Evolutionary conservation across 2,888 invertebrate genomes (phyloP), one percentile per base, ranked within the genome.

Genomic region (Abscondita cerata): DNA sequence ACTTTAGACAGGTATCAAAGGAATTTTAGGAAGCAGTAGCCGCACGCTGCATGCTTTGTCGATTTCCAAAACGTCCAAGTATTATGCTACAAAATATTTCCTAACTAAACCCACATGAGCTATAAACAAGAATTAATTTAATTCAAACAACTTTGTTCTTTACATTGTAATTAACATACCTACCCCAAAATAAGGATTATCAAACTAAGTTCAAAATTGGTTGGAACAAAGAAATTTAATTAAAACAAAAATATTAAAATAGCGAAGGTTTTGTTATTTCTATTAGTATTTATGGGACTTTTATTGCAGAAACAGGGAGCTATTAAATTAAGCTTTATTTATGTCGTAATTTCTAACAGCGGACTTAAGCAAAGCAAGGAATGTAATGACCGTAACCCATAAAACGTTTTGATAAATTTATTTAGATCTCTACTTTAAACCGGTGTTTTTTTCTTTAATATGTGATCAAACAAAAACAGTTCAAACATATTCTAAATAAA

Each of bases 341-440:
- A 63, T 59, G 56, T 52, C 20, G 56, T 46, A 63, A 47, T 44
- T 63, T 46, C 36, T 59, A 59, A 53, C 53, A 54, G 38, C 58
- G 50, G 54, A 41, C 57, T 62, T 62, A 58, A 62, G 58, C 62
- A 61, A 62, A 66, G 56, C 51, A 63, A 62, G 58, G 59, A 64
- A 63, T 58, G 60, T 59, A 62, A 59, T 63, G 64, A 65, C 61
- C 65, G 55, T 58, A 67, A 63, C 61, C 67, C 64, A 66, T 69
- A 66, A 69, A 69, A 61, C 64, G 64, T 60, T 67, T 69, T 69
- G 66, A 64, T 64, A 67, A 69, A 68, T 69, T 67, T 67, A 69
- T 68, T 66, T 61, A 65, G 67, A 69, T 69, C 61, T 69, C 62
- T 66, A 67, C 51, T 69, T 62, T 64, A 61, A 56, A 51, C 61